Conservation (phyloP, 2,113 vertebrate species). For the Porphyrio hochstetteri region DNA sequence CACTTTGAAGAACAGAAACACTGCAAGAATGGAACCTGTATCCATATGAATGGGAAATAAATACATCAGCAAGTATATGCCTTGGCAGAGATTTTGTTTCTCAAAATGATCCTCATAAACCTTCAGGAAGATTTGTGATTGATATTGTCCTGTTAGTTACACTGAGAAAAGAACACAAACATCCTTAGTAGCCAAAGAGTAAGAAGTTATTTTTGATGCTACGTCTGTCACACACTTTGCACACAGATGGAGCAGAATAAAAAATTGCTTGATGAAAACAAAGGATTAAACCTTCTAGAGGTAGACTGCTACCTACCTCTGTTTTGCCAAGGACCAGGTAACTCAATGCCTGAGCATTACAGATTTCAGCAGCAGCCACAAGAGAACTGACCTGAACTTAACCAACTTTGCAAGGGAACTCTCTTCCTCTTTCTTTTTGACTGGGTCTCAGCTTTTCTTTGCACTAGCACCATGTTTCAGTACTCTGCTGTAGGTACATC, state of each 20-base stretch:
- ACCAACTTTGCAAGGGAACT: background rate
- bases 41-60: background rate
- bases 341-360: background rate
- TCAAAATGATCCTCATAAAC: background rate
- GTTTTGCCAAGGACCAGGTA: background rate
- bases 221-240: background rate
- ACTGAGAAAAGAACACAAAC: background rate
- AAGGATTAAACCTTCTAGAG: background rate
- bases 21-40: background rate
- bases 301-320: background rate
- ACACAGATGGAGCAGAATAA: background rate
- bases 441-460: background rate
- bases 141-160: background rate
- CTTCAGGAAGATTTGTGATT: background rate
- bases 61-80: background rate
- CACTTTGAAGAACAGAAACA: background rate
- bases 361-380: background rate
- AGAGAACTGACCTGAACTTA: background rate
- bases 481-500: accelerated
- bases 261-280: background rate
- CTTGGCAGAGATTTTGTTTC: background rate
- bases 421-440: background rate
- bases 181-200: background rate
- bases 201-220: background rate
- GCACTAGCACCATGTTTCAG: background rate